phyloP scores from a whole-genome alignment of 1,140 invertebrate genomes.

The Vanessa atalanta region DNA sequence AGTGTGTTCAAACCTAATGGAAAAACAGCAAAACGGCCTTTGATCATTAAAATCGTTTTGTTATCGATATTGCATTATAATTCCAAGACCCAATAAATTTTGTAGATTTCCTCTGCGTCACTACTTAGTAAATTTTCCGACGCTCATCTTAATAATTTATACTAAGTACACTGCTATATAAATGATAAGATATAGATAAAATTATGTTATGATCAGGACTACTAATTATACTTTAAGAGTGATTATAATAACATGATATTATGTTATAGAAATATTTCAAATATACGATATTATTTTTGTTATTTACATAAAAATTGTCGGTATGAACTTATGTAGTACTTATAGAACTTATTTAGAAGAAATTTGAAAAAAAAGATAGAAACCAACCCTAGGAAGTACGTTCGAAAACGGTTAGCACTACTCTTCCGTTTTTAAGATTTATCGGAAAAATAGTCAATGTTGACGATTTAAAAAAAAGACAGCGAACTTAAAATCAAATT shows the following conservation, averaged over 20 bases:
- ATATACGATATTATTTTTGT: too few relatives aligned
- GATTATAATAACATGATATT: neutral
- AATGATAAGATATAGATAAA: conserved; percentile 2
- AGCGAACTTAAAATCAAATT: too few relatives aligned
- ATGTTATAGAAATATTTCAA: neutral
- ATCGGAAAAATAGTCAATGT: too few relatives aligned
- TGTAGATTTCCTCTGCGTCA: conserved; percentile 32
- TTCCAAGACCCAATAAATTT: conserved; percentile 7
- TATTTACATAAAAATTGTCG: too few relatives aligned
- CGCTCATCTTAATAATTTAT: conserved; percentile 32
- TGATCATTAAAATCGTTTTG: neutral
- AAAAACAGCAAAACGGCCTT: neutral
- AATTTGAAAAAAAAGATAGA: too few relatives aligned
- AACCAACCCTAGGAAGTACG: too few relatives aligned
- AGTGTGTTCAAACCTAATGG: neutral
- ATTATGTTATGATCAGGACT: neutral
- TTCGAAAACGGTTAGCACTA: too few relatives aligned
- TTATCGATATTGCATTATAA: conserved; percentile 14
- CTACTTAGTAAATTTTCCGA: conserved; percentile 37
- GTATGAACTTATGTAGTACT: too few relatives aligned
- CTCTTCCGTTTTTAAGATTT: too few relatives aligned
- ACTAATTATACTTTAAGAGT: neutral
- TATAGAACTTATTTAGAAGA: too few relatives aligned
- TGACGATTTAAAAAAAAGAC: too few relatives aligned
- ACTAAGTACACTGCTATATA: conserved; percentile 5